These are phyloP conservation scores for Montipora sp. DNA, from an alignment of 64 coral and sea anemone species.

Conservation along the genomic window DNA sequence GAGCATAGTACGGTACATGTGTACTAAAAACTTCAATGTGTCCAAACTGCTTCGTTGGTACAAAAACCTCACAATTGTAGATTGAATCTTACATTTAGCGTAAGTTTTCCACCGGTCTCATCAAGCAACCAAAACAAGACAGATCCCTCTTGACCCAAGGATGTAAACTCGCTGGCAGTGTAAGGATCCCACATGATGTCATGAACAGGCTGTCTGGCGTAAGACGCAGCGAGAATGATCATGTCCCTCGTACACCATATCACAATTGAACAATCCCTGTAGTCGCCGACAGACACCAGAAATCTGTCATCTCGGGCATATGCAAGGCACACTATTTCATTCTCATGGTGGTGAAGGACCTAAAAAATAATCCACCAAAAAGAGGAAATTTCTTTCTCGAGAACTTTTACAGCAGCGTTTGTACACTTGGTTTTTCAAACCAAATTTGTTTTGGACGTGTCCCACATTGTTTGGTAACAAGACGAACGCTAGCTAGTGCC, in stretches of 20 bases:
- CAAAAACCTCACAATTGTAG: background rate
- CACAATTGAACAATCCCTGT: slow-evolving; percentile 92
- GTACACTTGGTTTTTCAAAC: too few relatives aligned
- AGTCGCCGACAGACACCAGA: slow-evolving; percentile 96
- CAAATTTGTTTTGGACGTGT: too few relatives aligned
- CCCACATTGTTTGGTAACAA: too few relatives aligned
- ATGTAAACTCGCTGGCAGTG: slow-evolving; percentile 93
- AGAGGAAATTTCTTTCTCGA: background rate
- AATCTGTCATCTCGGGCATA: slow-evolving; percentile 96
- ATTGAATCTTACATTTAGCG: slow-evolving; percentile 81
- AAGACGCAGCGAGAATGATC: slow-evolving; percentile 83
- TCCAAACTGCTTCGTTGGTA: background rate
- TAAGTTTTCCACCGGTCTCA: slow-evolving; percentile 74
- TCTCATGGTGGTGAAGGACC: slow-evolving; percentile 83
- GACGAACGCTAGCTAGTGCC: too few relatives aligned
- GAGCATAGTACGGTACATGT: too few relatives aligned
- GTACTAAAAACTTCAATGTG: background rate
- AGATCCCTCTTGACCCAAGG: slow-evolving; percentile 84
- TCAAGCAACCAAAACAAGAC: slow-evolving; percentile 96
- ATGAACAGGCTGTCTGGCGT: slow-evolving; percentile 83
- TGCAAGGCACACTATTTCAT: slow-evolving; percentile 89
- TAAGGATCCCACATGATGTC: slow-evolving; percentile 88
- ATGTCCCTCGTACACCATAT: slow-evolving; percentile 87
- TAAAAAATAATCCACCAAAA: background rate
- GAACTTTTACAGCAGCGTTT: background rate